A percentile compares a stretch with the other conserved stretches of the same genome.
Evolutionary conservation across 2,888 invertebrate species (phyloP).

Genomic region (Orchestes rusci): DNA sequence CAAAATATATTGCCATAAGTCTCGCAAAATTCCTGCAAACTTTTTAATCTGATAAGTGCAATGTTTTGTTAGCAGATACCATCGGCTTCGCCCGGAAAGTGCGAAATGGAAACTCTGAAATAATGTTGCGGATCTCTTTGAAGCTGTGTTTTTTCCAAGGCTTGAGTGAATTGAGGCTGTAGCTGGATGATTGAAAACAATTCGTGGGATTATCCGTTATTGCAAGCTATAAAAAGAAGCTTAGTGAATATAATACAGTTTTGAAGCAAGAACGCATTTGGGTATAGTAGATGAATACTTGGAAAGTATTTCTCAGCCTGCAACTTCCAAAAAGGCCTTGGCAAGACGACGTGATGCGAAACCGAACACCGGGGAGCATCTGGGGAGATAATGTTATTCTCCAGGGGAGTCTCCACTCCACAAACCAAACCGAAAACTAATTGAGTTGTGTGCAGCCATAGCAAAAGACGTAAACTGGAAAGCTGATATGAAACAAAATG

Average conservation of each 20-base stretch:
- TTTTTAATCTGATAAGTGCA: slow-evolving; percentile 36
- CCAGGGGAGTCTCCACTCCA: slow-evolving; percentile 32
- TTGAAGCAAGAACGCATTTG: neutral
- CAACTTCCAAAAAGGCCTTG: slow-evolving; percentile 9
- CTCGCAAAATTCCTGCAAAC: too few relatives aligned
- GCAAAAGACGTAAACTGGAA: slow-evolving; percentile 26
- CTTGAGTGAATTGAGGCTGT: neutral
- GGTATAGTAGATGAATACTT: neutral
- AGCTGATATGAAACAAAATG: slow-evolving; percentile 36
- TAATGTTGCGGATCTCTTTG: slow-evolving; percentile 32
- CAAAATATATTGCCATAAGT: too few relatives aligned
- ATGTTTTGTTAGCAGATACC: slow-evolving; percentile 33
- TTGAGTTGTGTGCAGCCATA: slow-evolving; percentile 38
- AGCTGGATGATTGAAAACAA: too few relatives aligned
- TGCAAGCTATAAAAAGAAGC: too few relatives aligned
- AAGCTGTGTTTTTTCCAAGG: slow-evolving; percentile 6
- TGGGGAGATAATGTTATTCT: slow-evolving; percentile 36
- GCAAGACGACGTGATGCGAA: slow-evolving; percentile 18
- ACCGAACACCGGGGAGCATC: slow-evolving; percentile 27
- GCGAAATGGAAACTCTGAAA: slow-evolving; percentile 29
- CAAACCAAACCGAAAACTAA: slow-evolving; percentile 38
- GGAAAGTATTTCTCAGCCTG: too few relatives aligned
- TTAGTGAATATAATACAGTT: too few relatives aligned
- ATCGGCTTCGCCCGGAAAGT: slow-evolving; percentile 28
- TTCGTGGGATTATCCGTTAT: too few relatives aligned